These are phyloP conservation scores for Cancer borealis DNA, from an alignment of 2,888 invertebrate genomes.

Conservation along the genomic window DNA sequence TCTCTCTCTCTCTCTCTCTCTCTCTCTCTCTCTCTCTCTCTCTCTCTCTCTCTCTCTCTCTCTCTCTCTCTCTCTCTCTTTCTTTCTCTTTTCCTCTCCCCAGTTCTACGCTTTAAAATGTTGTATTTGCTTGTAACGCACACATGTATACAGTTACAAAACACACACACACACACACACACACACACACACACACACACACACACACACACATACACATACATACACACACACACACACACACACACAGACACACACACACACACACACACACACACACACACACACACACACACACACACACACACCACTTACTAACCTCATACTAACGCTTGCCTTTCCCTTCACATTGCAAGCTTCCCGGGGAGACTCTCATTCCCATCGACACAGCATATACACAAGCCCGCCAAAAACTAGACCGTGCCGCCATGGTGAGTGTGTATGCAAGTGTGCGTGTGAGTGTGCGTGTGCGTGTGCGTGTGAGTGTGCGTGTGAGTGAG, in stretches of 20 bases:
- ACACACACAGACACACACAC: neutral
- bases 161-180: neutral
- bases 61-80: neutral
- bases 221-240: neutral
- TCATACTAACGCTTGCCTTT: neutral
- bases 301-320: neutral
- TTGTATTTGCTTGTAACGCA: neutral
- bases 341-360: slow-evolving; percentile 61
- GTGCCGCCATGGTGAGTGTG: slow-evolving; percentile 82
- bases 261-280: neutral
- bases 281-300: neutral
- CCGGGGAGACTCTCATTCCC: slow-evolving; percentile 81
- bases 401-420: slow-evolving; percentile 86
- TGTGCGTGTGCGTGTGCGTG: neutral
- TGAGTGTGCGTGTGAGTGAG: neutral
- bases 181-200: neutral
- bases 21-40: neutral
- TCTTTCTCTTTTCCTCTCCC: neutral
- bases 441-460: neutral
- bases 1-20: neutral
- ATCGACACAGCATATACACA: slow-evolving; percentile 87
- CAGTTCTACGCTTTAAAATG: neutral
- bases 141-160: neutral
- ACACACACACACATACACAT: neutral
- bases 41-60: slow-evolving; percentile 28